Percentiles rank a stretch among this genome's conserved stretches.
phyloP scores from a whole-genome alignment of 2,797 vertebrate species.

The Dryobates pubescens region DNA sequence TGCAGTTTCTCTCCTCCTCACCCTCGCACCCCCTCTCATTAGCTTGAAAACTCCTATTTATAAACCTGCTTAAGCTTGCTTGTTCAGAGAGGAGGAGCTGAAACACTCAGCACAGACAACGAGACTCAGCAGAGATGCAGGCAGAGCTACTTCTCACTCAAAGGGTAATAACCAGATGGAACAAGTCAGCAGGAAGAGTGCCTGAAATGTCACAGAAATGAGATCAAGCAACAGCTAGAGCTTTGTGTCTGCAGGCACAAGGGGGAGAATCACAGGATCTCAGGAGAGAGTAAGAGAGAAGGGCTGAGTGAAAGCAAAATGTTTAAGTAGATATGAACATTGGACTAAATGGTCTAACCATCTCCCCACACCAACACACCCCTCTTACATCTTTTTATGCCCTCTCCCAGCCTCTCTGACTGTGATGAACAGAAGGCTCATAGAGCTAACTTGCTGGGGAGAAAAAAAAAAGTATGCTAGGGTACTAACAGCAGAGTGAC shows the following conservation, averaged over 20 bases:
- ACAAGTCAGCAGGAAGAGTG: constrained; percentile 66
- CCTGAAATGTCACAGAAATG: constrained; percentile 72
- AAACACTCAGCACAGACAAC: constrained; percentile 14
- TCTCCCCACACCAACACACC: not conserved
- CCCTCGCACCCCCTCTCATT: constrained; percentile 58
- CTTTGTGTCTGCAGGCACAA: constrained; percentile 56
- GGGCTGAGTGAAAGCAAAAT: constrained; percentile 17
- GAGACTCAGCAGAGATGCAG: constrained; percentile 55
- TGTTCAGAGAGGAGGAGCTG: constrained; percentile 44
- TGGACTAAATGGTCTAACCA: not conserved
- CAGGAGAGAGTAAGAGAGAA: constrained; percentile 16
- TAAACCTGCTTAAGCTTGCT: constrained; percentile 59
- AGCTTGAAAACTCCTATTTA: constrained; percentile 69
- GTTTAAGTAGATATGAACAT: not conserved
- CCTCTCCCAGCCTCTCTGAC: not conserved
- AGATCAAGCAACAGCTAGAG: constrained; percentile 67
- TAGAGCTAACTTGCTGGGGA: not conserved
- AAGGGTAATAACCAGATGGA: constrained; percentile 73
- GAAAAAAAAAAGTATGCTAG: not conserved
- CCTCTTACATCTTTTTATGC: not conserved
- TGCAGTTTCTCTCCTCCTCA: constrained; percentile 36
- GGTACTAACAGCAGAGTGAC: not conserved
- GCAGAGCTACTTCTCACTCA: constrained; percentile 59
- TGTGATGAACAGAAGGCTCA: not conserved
- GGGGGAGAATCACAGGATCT: constrained; percentile 37